A percentile compares a stretch with the other conserved stretches of the same genome.
Evolutionary conservation across 2,888 invertebrate species (phyloP).

Genomic region (Leucoptera coffeella): DNA sequence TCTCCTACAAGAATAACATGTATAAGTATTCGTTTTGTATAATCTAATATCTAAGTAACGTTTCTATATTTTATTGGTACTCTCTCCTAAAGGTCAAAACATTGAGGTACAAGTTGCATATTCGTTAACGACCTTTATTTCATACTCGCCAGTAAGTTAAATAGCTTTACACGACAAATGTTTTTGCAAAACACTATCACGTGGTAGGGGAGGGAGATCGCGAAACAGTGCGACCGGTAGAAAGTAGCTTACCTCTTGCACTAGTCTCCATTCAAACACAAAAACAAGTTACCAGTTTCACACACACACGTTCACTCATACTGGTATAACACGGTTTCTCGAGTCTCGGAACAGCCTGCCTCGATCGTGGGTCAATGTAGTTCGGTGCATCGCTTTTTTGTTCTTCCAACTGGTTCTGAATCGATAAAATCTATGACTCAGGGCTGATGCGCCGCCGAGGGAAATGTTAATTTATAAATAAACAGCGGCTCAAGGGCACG

Average conservation of each 20-base stretch:
- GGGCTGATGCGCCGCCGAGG: constrained; percentile 7
- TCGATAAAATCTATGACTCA: constrained; percentile 34
- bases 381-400: constrained; percentile 13
- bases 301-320: neutral
- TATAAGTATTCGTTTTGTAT: too few species aligned
- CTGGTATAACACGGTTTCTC: neutral
- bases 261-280: constrained; percentile 44
- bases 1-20: too few species aligned
- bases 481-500: too few species aligned
- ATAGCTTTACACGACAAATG: too few species aligned
- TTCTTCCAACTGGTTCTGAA: constrained; percentile 30
- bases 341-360: constrained; percentile 9
- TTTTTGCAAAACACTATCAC: too few species aligned
- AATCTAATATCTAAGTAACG: too few species aligned
- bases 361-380: constrained; percentile 28
- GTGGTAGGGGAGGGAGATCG: too few species aligned
- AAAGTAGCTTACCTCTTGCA: constrained; percentile 46
- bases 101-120: too few species aligned
- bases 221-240: constrained; percentile 29
- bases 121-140: too few species aligned
- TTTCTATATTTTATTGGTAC: too few species aligned
- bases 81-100: too few species aligned
- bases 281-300: constrained; percentile 8
- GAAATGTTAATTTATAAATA: constrained; percentile 1
- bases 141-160: too few species aligned